These are phyloP conservation scores for Diarsia dahlii DNA, from an alignment of 2,888 invertebrate genomes.

Conservation along the genomic window DNA sequence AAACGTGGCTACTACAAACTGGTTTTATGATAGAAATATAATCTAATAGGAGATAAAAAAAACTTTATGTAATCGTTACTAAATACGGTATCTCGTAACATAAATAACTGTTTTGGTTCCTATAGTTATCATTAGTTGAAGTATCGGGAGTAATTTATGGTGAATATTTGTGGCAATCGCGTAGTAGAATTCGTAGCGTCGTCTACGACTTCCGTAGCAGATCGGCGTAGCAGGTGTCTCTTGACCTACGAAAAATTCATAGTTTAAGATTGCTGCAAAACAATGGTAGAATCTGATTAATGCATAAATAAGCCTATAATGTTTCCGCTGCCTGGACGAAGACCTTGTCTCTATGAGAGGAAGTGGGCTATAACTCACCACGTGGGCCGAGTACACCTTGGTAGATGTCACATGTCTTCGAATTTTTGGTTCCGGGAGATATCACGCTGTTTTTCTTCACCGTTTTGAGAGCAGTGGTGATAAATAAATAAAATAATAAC, in stretches of 20 bases:
- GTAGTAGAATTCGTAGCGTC: slow-evolving; percentile 40
- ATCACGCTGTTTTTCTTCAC: no score
- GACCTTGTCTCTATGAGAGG: no score
- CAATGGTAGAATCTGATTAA: no score
- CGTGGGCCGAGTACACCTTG: no score
- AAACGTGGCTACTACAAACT: slow-evolving; percentile 29
- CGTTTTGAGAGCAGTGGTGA: no score
- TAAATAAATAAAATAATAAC: no score
- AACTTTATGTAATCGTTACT: slow-evolving; percentile 51
- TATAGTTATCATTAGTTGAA: slow-evolving; percentile 19
- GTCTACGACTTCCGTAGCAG: slow-evolving; percentile 44
- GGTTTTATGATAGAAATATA: slow-evolving; percentile 48
- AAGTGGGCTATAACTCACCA: no score
- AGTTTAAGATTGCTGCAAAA: neutral
- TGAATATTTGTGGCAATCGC: slow-evolving; percentile 17
- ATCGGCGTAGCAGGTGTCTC: slow-evolving; percentile 34
- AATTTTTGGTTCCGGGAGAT: no score
- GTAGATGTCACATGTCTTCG: no score
- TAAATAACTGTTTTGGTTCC: slow-evolving; percentile 20
- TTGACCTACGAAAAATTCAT: neutral
- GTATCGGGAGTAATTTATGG: slow-evolving; percentile 12
- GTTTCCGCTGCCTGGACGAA: no score
- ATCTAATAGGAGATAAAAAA: slow-evolving; percentile 38
- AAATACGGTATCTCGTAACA: slow-evolving; percentile 40
- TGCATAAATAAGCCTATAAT: neutral